phyloP scores from a whole-genome alignment of 2,888 invertebrate genomes.

The Timandra comae region DNA sequence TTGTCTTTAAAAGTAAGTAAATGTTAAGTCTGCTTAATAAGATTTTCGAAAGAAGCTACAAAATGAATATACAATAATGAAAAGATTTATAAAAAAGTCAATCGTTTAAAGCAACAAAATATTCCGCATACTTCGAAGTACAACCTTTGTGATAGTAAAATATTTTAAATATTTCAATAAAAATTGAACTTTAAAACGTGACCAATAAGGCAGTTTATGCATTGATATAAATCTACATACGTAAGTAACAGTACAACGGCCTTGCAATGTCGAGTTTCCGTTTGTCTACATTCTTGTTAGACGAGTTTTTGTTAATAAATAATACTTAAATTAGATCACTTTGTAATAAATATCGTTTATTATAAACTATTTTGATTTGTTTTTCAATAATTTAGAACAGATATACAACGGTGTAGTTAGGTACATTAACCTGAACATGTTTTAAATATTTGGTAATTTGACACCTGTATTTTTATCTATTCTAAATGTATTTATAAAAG shows the following conservation, averaged over 20 bases:
- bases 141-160: constrained; percentile 13
- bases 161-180: constrained; percentile 1
- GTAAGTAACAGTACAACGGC: constrained; percentile 52
- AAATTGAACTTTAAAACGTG: constrained; percentile 17
- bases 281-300: constrained; percentile 49
- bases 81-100: too few species aligned
- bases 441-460: background rate
- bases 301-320: constrained; percentile 19
- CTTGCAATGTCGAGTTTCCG: constrained; percentile 67
- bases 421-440: too few species aligned
- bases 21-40: too few species aligned
- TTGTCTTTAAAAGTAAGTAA: too few species aligned
- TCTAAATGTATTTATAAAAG: too few species aligned
- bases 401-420: too few species aligned
- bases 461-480: background rate
- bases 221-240: constrained; percentile 41
- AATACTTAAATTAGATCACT: background rate
- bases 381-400: too few species aligned
- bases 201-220: constrained; percentile 10
- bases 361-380: background rate
- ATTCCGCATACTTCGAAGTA: constrained; percentile 25
- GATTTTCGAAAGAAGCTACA: too few species aligned
- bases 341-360: background rate
- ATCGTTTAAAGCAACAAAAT: too few species aligned
- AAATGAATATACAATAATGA: too few species aligned